phyloP scores from a whole-genome alignment of 2,888 invertebrate species.

The Nomada fucata region DNA sequence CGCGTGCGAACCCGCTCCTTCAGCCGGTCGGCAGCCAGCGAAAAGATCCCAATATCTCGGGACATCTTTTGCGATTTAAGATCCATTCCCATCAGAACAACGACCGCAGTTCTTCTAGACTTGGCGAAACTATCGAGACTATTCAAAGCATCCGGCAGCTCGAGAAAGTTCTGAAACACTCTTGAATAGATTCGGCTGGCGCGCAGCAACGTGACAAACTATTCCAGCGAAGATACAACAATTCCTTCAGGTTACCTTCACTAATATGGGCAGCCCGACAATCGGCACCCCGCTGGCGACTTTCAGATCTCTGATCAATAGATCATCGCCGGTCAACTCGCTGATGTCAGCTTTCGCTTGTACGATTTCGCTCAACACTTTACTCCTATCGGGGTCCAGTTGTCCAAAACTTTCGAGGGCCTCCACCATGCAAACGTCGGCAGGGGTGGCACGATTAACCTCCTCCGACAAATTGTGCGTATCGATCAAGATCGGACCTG shows the following conservation, averaged over 20 bases:
- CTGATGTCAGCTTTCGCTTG: conserved; percentile 89
- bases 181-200: too few species aligned
- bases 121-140: conserved; percentile 85
- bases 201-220: too few species aligned
- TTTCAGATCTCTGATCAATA: conserved; percentile 92
- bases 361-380: conserved; percentile 86
- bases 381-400: conserved; percentile 77
- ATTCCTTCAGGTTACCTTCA: conserved; percentile 84
- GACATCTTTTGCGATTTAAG: conserved; percentile 84
- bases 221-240: too few species aligned
- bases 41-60: conserved; percentile 87
- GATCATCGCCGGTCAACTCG: conserved; percentile 87
- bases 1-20: conserved; percentile 75
- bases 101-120: conserved; percentile 83
- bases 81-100: conserved; percentile 88
- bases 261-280: conserved; percentile 88
- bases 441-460: conserved; percentile 88
- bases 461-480: conserved; percentile 90
- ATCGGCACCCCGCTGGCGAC: conserved; percentile 86
- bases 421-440: conserved; percentile 87
- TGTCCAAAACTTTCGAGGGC: conserved; percentile 86
- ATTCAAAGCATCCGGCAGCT: conserved; percentile 83
- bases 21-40: conserved; percentile 70
- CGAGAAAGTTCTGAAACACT: conserved; percentile 85
- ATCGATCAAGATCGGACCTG: conserved; percentile 92